Evolutionary conservation across 2,888 invertebrate species (phyloP), one percentile per base, ranked within the genome.

Genomic region (Drosophila macrothrix): DNA sequence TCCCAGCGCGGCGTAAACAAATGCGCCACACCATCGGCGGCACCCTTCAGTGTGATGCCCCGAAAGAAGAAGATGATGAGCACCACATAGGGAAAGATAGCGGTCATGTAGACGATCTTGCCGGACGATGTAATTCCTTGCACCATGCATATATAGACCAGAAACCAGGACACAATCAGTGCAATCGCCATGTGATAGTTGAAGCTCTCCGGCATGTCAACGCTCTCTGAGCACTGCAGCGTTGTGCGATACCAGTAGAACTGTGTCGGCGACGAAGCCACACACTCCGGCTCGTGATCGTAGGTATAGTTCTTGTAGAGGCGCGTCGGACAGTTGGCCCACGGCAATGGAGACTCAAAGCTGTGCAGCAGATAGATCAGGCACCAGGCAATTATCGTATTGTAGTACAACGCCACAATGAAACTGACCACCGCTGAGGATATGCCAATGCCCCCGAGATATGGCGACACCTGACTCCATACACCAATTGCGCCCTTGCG

Each of bases 361-460:
- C 98, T 98, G 94, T 97, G 97, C 82, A 97, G 96, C 92, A 98
- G 96, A 94, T 98, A 99, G 93, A 98, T 98, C 91, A 99, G 95
- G 93, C 98, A 98, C 99, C 99, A 99, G 73, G 98, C 98, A 83
- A 99, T 98, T 88, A 99, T 99, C 72, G 98, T 98, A 94, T 99
- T 99, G 94, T 99, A 99, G 94, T 99, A 99, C 78, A 99, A 95
- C 16, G 98, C 98, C 78, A 99, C 98, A 92, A 98, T 97, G 94
- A 98, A 99, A 1, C 98, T 98, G 39, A 99, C 99, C 77, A 99
- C 97, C 2, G 98, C 98, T 66, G 98, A 98, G 91, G 98, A 98
- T 82, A 99, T 96, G 28, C 99, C 98, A 68, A 98, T 98, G 19
- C 98, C 98, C 25, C 96, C 97, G 84, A 97, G 94, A 92, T 96